Conservation (phyloP, 2,888 invertebrate genomes). For the Marronus borbonicus region DNA sequence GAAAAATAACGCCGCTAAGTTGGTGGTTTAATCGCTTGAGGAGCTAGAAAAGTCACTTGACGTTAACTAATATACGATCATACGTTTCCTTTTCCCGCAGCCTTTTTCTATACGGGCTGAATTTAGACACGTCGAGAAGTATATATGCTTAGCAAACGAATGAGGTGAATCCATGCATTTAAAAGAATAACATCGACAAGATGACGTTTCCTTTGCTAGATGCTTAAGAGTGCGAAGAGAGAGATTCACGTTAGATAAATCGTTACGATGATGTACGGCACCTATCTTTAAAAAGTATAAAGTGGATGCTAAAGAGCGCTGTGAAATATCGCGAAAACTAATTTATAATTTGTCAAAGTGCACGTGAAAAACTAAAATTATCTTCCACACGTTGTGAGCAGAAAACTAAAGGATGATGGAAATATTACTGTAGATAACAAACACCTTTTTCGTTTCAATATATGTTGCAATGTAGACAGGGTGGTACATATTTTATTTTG, state of each 20-base stretch:
- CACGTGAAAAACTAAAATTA: too few species aligned
- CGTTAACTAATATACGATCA: conserved; percentile 50
- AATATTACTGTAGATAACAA: too few species aligned
- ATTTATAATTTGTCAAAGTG: neutral
- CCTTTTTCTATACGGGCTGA: conserved; percentile 14
- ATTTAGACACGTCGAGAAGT: conserved; percentile 23
- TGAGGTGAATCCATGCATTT: conserved; percentile 32
- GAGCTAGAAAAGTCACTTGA: conserved; percentile 25
- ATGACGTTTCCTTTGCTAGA: conserved; percentile 9
- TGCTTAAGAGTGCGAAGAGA: conserved; percentile 13
- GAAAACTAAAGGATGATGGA: too few species aligned
- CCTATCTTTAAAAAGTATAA: neutral
- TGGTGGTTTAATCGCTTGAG: conserved; percentile 33
- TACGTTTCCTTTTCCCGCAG: conserved; percentile 30
- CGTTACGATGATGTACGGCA: neutral
- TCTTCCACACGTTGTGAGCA: too few species aligned
- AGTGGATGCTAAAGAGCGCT: too few species aligned
- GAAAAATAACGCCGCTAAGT: conserved; percentile 5
- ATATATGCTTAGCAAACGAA: conserved; percentile 27
- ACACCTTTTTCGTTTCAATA: too few species aligned
- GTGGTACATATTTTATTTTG: too few species aligned
- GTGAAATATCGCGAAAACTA: neutral
- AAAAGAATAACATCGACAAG: conserved; percentile 33
- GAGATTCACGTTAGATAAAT: conserved; percentile 27
- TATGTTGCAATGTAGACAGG: too few species aligned